Evolutionary conservation across 1,140 invertebrate genomes (phyloP), one percentile per base, ranked within the genome.

Genomic region (Apis cerana): DNA sequence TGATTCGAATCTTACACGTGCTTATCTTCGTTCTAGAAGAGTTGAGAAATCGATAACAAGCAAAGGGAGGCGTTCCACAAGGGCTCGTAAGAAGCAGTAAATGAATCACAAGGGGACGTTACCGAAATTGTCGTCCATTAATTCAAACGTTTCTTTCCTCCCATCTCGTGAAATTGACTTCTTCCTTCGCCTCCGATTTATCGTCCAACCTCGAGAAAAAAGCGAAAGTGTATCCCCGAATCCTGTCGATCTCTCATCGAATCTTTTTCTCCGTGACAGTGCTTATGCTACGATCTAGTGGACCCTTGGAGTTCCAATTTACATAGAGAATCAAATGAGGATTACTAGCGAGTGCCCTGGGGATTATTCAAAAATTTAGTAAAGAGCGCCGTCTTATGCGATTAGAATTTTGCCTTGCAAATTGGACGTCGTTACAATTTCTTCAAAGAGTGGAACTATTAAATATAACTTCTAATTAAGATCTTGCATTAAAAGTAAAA

Each of bases 81-180:
- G 23, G 9, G 23, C 48, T n/a, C n/a, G 33, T 23, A 13, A 78
- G 74, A 69, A 62, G 15, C 43, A 50, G 80, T 86, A 86, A 86
- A 85, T 86, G 74, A 86, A 82, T 86, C 85, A 85, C 61, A 61
- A 23, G 59, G 13, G 50, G 68, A 56, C 61, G 72, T 77, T 75
- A 54, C 58, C 27, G 67, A 77, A 54, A 86, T 85, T 75, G 80
- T 70, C 74, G 69, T 23, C 79, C 79, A 86, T 86, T 86, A 85
- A 85, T 86, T 86, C 80, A 62, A 86, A 86, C 81, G 81, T 62
- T 76, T 64, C 64, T 59, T 62, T 86, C 64, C 75, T 69, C 23
- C 33, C n/a, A 33, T 81, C 23, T 56, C 33, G 58, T 82, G 75
- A 78, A 86, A 82, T 82, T 33, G 50, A 48, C 72, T 74, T 21